Conservation (phyloP, 2,888 invertebrate genomes). For the Lathronympha strigana region DNA sequence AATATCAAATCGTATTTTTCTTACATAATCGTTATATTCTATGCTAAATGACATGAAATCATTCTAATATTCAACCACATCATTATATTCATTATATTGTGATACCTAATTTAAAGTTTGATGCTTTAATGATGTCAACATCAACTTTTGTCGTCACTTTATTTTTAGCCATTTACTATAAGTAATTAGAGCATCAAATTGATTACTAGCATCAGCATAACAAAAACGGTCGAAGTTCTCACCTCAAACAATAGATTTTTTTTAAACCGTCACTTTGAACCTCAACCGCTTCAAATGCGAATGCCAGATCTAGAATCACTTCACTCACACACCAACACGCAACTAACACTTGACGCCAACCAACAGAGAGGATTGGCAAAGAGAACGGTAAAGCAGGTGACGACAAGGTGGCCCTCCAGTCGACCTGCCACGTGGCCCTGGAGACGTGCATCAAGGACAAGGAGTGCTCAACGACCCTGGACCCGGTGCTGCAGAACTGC, state of each 20-base stretch:
- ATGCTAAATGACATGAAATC: background rate
- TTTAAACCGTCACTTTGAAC: background rate
- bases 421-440: constrained; percentile 94
- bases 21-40: background rate
- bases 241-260: background rate
- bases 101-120: constrained; percentile 2
- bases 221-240: constrained; percentile 12
- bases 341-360: constrained; percentile 64
- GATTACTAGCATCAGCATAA: background rate
- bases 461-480: constrained; percentile 90
- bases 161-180: background rate
- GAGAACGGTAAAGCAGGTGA: constrained; percentile 83
- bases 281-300: constrained; percentile 13
- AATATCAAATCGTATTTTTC: background rate
- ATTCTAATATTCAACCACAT: background rate
- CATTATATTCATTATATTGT: background rate
- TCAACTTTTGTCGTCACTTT: background rate
- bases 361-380: constrained; percentile 82
- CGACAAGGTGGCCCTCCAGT: constrained; percentile 87
- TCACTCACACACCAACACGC: constrained; percentile 47
- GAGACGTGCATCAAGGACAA: constrained; percentile 92
- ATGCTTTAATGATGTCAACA: background rate
- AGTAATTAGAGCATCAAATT: constrained; percentile 20
- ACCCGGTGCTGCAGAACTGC: constrained; percentile 94
- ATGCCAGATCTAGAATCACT: background rate